A percentile compares a stretch with the other conserved stretches of the same genome.
phyloP scores from a whole-genome alignment of 2,888 invertebrate genomes.

The Tupiocoris notatus region DNA sequence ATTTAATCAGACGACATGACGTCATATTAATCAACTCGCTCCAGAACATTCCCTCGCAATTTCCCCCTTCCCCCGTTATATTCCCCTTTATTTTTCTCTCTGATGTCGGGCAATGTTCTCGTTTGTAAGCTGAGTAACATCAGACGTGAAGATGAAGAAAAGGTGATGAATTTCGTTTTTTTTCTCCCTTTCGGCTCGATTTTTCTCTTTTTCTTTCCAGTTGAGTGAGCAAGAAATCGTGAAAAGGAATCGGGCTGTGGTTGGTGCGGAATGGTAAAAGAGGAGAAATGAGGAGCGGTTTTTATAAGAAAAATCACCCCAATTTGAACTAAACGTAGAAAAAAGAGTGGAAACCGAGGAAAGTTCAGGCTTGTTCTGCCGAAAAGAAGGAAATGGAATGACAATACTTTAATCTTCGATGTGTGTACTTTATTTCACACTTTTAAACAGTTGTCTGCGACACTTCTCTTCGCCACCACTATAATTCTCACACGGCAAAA shows the following conservation, averaged over 20 bases:
- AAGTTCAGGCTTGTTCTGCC: too few species aligned
- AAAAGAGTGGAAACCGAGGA: background rate
- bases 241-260: background rate
- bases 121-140: background rate
- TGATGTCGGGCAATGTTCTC: background rate
- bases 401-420: too few species aligned
- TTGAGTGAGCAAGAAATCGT: background rate
- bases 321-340: background rate
- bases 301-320: background rate
- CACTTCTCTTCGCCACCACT: too few species aligned
- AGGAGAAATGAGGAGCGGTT: background rate
- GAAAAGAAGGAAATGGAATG: too few species aligned
- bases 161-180: background rate
- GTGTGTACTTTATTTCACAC: too few species aligned
- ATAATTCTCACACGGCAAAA: too few species aligned
- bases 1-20: background rate
- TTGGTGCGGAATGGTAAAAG: too few species aligned
- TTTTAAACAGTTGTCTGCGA: too few species aligned
- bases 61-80: background rate
- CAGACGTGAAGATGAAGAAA: background rate
- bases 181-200: background rate
- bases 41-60: background rate
- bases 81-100: background rate
- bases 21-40: background rate
- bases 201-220: background rate